Evolutionary conservation across 1,140 invertebrate species (phyloP).

Genomic region (Camponotus floridanus): DNA sequence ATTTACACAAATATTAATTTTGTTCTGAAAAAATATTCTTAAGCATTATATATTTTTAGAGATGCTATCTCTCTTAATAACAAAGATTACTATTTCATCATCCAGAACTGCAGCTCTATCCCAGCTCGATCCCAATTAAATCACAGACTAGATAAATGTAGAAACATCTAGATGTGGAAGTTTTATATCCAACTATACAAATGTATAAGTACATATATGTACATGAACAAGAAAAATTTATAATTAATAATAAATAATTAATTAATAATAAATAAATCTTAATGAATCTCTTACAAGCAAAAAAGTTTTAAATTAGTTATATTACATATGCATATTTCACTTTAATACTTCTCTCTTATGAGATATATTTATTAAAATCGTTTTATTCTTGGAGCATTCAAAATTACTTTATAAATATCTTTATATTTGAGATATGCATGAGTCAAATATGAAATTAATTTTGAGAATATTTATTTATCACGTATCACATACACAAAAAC

Average conservation of each 20-base stretch:
- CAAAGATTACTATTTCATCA: not conserved
- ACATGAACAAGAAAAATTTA: slow-evolving; percentile 8
- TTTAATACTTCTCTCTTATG: not conserved
- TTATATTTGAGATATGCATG: slow-evolving; percentile 2
- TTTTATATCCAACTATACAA: slow-evolving; percentile 45
- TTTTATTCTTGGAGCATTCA: not conserved
- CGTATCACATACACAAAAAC: not conserved
- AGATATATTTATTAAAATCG: not conserved
- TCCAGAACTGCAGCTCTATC: not conserved
- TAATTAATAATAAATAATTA: not conserved
- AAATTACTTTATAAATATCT: not conserved
- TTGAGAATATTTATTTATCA: slow-evolving; percentile 40
- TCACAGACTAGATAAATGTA: not conserved
- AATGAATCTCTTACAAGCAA: not conserved
- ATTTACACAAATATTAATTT: slow-evolving; percentile 2
- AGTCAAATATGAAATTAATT: not conserved
- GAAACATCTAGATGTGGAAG: not conserved
- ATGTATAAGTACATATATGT: not conserved
- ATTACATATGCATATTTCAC: not conserved
- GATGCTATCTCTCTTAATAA: not conserved
- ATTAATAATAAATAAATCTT: slow-evolving; percentile 49
- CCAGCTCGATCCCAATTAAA: not conserved
- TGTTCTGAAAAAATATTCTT: not conserved
- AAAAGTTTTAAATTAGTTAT: slow-evolving; percentile 18
- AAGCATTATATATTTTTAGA: not conserved